Percentiles rank a stretch among this genome's conserved stretches.
Conservation (phyloP, 2,888 invertebrate species). For the Galerucella nymphaeae region DNA sequence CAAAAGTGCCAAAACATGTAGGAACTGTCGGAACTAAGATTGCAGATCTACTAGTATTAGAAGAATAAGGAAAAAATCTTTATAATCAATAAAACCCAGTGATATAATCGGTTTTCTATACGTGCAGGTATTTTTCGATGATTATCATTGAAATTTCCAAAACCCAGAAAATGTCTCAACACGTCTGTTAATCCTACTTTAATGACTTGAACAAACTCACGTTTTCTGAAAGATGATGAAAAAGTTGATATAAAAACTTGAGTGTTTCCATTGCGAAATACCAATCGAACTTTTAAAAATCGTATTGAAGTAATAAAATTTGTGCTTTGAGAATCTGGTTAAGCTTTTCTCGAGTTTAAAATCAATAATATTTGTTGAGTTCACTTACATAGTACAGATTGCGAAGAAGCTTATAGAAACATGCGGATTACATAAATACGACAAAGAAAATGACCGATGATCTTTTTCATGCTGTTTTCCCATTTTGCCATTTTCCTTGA, state of each 20-base stretch:
- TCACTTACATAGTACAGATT: slow-evolving; percentile 4
- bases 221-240: slow-evolving; percentile 15
- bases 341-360: background rate
- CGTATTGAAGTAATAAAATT: slow-evolving; percentile 14
- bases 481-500: no score
- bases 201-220: slow-evolving; percentile 26
- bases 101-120: background rate
- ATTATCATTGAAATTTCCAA: slow-evolving; percentile 15
- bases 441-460: no score
- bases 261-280: slow-evolving; percentile 25
- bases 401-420: no score
- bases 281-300: slow-evolving; percentile 13
- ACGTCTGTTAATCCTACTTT: slow-evolving; percentile 22
- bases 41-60: no score
- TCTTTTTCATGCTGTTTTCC: no score
- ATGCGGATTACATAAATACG: no score
- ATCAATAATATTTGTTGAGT: background rate
- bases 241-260: slow-evolving; percentile 18
- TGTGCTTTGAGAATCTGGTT: background rate
- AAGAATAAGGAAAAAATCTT: no score
- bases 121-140: background rate
- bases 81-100: background rate
- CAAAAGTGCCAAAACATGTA: no score
- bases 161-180: slow-evolving; percentile 12
- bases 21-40: no score